phyloP scores from a whole-genome alignment of 2,888 invertebrate species.

The Orthosia incerta region DNA sequence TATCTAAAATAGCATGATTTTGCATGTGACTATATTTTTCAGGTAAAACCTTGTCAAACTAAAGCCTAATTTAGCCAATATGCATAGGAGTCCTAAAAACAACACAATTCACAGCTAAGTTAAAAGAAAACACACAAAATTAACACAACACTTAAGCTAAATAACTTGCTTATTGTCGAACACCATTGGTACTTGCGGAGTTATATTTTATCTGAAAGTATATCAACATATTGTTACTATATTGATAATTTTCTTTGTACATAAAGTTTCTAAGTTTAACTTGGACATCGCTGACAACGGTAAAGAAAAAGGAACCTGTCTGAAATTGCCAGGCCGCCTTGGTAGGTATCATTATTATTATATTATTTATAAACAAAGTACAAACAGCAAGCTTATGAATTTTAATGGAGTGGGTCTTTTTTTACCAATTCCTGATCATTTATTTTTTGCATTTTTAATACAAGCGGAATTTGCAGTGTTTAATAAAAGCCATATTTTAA shows the following conservation, averaged over 20 bases:
- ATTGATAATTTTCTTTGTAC: conserved; percentile 29
- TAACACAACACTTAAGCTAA: conserved; percentile 44
- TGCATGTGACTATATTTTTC: not conserved
- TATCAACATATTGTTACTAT: conserved; percentile 49
- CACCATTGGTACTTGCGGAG: conserved; percentile 76
- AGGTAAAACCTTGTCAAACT: not conserved
- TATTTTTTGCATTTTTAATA: not conserved
- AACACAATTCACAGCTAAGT: not conserved
- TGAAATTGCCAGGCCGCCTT: too few relatives aligned
- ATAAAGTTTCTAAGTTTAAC: too few relatives aligned
- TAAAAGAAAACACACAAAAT: conserved; percentile 18
- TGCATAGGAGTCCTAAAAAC: conserved; percentile 22
- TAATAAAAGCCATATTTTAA: not conserved
- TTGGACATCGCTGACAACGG: too few relatives aligned
- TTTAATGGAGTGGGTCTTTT: not conserved
- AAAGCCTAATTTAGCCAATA: not conserved
- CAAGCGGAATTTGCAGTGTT: not conserved
- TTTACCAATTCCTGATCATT: not conserved
- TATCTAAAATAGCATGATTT: too few relatives aligned
- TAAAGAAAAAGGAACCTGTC: too few relatives aligned
- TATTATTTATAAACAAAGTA: not conserved
- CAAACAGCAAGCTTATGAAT: not conserved
- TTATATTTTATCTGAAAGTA: conserved; percentile 72
- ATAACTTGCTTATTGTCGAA: conserved; percentile 82
- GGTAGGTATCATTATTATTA: too few relatives aligned